Evolutionary conservation across 2,888 invertebrate species (phyloP), one percentile per base, ranked within the genome.

Genomic region (Melieria picta): DNA sequence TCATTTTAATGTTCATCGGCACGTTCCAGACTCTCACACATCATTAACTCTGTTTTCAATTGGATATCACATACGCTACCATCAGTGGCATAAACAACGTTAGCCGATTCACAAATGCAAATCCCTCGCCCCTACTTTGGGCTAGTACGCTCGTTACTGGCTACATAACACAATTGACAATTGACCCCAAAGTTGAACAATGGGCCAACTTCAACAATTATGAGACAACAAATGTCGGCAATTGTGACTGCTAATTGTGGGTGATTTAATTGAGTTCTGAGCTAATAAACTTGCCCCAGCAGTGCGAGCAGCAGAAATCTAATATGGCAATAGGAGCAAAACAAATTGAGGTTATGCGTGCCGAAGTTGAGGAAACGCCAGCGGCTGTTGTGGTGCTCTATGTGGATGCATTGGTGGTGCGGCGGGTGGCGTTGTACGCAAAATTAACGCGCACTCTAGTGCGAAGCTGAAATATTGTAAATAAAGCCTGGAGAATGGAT

Each of bases 101-200:
- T 30, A 30, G 30, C 3, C 30, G 30, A 30, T 30, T 30, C 30
- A 30, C 30, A 30, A 30, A 30, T 30, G 30, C 3, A 30, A 30
- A 30, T 30, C 30, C 30, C 30, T 30, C 30, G 1, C 30, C 30
- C 30, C 30, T 30, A 30, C 30, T 2, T 2, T 2, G 30, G 30
- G 30, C 0, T 30, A 30, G 30, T 30, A 30, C 30, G 3, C 30
- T 30, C 30, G 30, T 30, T 30, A 30, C 30, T 30, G 30, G 30
- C 30, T 30, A 30, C 30, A 30, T 30, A 30, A n/a, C 55, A 61
- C 55, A 71, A 67, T 68, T 72, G 72, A 61, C 55, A 71, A 67
- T 68, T 72, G 72, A 72, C 72, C 64, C 58, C 48, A 57, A 63
- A 71, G 71, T 65, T 62, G 63, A 72, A 72, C 72, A 57, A 67